phyloP scores from a whole-genome alignment of 1,140 invertebrate genomes.

The Trichoplusia ni region DNA sequence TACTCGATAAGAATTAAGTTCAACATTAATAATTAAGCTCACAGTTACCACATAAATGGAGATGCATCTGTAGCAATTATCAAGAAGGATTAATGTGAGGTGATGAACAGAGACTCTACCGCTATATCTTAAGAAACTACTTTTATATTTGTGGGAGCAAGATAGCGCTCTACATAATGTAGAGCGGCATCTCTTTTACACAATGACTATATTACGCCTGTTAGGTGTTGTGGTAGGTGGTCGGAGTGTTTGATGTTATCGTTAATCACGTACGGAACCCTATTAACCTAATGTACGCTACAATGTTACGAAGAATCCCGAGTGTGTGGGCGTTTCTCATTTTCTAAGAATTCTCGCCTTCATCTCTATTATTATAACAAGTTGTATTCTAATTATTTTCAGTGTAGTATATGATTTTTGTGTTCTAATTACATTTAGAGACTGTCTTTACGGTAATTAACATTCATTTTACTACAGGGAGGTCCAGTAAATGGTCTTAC shows the following conservation, averaged over 20 bases:
- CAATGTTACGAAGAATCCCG: not conserved
- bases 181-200: too few relatives aligned
- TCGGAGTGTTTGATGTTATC: conserved; percentile 6
- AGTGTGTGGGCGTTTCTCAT: not conserved
- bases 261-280: conserved; percentile 29
- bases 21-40: conserved; percentile 9
- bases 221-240: too few relatives aligned
- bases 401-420: not conserved
- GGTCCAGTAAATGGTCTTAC: too few relatives aligned
- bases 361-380: conserved; percentile 16
- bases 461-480: too few relatives aligned
- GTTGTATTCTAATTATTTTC: conserved; percentile 12
- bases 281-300: conserved; percentile 5
- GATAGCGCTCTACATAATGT: too few relatives aligned
- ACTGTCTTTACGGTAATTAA: too few relatives aligned
- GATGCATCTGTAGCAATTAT: conserved; percentile 23
- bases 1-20: conserved; percentile 3
- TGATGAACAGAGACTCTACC: not conserved
- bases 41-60: conserved; percentile 14
- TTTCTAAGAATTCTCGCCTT: conserved; percentile 31
- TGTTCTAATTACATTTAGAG: too few relatives aligned
- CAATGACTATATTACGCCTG: too few relatives aligned
- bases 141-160: too few relatives aligned
- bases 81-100: conserved; percentile 16
- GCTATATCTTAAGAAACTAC: too few relatives aligned